Base-by-base conservation (phyloP, 2,888 invertebrate genomes). In the Acrobasis repandana region DNA sequence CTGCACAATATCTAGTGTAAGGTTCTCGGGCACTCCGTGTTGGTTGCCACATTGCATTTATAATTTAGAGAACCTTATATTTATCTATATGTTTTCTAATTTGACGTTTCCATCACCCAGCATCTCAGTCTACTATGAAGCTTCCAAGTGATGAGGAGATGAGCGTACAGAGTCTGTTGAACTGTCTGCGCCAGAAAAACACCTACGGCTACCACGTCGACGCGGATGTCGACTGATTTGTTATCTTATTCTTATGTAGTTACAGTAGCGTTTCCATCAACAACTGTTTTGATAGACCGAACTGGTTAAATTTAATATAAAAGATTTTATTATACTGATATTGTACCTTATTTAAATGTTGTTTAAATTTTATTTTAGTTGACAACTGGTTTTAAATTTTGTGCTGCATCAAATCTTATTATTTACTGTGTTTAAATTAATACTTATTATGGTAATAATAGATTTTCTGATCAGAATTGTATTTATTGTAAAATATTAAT, bases 141-240 rank as follows among this genome's bases (percentile, higher is more conserved):
- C 69, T 77, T 52, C 74, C 78, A 16, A 75, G 71, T 50, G 77
- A 74, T 47, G 82, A 83, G 58, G 83, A 86, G 38, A 76, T 88
- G 14, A 88, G 82, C 54, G 80, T 89, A 9, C 85, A 88, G 49
- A 81, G 74, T 36, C 67, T 90, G 0, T 69, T 89, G n/a, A 79
- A 79, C 14, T 81, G 75, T 60, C 67, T 89, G 20, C 77, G 83
- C 1, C 73, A 75, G 60, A 74, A 73, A n/a, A 88, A 84, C 51
- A 78, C 54, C 1, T 54, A 54, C 18, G 49, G 49, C 0, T 72
- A 66, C 49, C 54, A 67, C 16, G 71, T 67, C 33, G 72, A 81
- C 6, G 82, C 77, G 0, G 85, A 89, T 60, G 69, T 88, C 20
- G 86, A 88, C 60, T 86, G 71, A 76, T 46, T 56, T 46, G 28